These are phyloP conservation scores for Hirtodrosophila cameraria DNA, from an alignment of 2,888 invertebrate genomes.

Conservation along the genomic window DNA sequence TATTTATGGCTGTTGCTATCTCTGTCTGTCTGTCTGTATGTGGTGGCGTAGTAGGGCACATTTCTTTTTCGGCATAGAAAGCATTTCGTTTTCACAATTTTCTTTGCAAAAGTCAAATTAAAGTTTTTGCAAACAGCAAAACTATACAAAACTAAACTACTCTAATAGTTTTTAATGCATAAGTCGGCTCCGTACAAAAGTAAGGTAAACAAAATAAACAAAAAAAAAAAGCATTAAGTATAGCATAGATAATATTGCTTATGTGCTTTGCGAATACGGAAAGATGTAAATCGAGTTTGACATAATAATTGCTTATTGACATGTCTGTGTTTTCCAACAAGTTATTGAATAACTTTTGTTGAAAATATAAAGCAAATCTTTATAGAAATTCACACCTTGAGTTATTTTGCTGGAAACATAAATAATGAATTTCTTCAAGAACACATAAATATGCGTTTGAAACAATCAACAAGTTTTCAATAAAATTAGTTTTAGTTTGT, in stretches of 20 bases:
- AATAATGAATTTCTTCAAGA: no score
- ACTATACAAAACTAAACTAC: constrained; percentile 57
- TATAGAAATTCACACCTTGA: no score
- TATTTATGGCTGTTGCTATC: no score
- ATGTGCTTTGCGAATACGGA: constrained; percentile 4
- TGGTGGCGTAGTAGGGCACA: not conserved
- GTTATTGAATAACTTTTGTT: no score
- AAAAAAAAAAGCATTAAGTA: constrained; percentile 12
- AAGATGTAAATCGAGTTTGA: not conserved
- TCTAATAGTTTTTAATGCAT: constrained; percentile 67
- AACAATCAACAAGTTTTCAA: no score
- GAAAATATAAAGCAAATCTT: no score
- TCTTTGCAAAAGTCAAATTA: constrained; percentile 66
- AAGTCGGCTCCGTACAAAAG: constrained; percentile 37
- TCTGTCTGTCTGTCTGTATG: not conserved
- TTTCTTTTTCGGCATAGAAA: constrained; percentile 7
- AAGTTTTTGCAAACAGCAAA: constrained; percentile 54
- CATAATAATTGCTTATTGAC: constrained; percentile 5
- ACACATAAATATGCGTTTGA: no score
- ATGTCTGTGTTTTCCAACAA: no score
- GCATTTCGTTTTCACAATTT: constrained; percentile 42
- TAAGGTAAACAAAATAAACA: constrained; percentile 23
- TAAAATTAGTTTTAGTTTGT: no score
- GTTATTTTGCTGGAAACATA: no score
- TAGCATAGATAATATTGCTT: constrained; percentile 33